Conservation (phyloP, 2,113 vertebrate species). For the Malurus alboscapulatus region DNA sequence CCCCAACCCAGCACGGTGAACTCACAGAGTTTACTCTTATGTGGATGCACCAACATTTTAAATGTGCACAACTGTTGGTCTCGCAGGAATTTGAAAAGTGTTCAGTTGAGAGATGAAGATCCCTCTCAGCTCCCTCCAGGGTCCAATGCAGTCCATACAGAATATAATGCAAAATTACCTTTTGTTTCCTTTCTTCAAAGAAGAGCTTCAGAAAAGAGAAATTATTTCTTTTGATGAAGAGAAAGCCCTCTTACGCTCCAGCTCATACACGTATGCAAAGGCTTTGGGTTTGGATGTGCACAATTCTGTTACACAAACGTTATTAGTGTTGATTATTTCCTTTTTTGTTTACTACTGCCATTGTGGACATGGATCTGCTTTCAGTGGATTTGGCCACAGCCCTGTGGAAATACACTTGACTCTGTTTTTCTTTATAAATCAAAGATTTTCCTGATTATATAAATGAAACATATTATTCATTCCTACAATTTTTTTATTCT, state of each 20-base stretch:
- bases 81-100: background rate
- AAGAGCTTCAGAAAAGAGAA: background rate
- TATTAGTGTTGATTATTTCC: background rate
- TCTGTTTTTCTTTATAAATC: background rate
- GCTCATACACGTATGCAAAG: rapidly evolving
- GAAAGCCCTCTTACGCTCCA: background rate
- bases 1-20: background rate
- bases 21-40: background rate
- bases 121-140: background rate
- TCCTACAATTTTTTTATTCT: background rate
- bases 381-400: background rate
- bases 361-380: background rate
- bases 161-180: background rate
- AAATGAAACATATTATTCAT: background rate
- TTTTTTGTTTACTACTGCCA: rapidly evolving
- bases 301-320: background rate
- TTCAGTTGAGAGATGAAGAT: background rate
- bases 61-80: background rate
- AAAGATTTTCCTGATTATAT: background rate
- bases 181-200: background rate
- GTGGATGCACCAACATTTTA: background rate
- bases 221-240: background rate
- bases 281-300: rapidly evolving
- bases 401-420: background rate
- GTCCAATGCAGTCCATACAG: rapidly evolving